These are phyloP conservation scores for Phataginus tetradactyla DNA, from an alignment of 2,797 vertebrate species.

Conservation along the genomic window DNA sequence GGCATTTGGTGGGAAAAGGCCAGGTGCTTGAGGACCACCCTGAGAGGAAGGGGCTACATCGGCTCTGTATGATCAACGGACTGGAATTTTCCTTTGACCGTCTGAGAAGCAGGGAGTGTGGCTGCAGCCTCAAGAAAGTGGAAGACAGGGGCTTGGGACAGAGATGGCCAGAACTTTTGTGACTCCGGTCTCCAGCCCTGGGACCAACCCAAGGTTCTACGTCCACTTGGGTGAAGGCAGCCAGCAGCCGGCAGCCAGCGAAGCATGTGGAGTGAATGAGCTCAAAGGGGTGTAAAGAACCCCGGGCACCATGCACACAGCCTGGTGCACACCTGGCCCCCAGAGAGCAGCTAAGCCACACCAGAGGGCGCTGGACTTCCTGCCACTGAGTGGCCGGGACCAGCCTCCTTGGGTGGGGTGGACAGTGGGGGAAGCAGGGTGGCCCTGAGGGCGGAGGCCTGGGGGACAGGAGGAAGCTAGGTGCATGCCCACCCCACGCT, in stretches of 20 bases:
- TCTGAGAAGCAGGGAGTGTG: neutral
- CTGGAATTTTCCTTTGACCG: neutral
- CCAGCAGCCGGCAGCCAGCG: too few species aligned
- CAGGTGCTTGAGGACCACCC: neutral
- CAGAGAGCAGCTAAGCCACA: neutral
- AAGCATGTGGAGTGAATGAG: too few species aligned
- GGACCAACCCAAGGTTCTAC: neutral
- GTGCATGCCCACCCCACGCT: too few species aligned
- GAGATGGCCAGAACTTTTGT: neutral
- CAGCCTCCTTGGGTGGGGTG: accelerated
- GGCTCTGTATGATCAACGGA: neutral
- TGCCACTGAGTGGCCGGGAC: accelerated
- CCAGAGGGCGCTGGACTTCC: neutral
- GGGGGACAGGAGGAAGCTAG: accelerated
- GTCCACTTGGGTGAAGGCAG: accelerated
- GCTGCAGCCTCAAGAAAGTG: neutral
- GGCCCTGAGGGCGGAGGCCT: neutral
- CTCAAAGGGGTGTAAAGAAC: too few species aligned
- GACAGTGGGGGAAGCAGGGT: neutral
- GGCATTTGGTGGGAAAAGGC: neutral
- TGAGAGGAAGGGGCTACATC: neutral
- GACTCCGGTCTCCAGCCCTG: neutral
- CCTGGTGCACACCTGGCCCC: accelerated
- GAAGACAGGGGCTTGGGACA: neutral
- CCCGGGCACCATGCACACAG: too few species aligned